Base-by-base conservation (phyloP, 2,888 invertebrate species). In the Lasius platythorax region DNA sequence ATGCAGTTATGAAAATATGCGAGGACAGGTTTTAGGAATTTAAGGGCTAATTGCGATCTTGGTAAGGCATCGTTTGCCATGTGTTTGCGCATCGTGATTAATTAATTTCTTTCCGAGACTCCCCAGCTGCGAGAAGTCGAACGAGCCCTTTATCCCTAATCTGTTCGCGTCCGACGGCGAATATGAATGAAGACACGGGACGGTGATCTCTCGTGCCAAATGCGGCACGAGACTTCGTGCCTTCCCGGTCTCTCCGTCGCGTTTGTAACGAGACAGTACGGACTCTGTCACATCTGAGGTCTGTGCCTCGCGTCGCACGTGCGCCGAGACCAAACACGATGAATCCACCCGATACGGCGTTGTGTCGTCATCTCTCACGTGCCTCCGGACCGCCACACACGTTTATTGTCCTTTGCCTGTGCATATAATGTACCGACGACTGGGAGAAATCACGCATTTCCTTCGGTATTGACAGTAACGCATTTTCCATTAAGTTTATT, bases 171-270 rank as follows among this genome's bases (percentile, higher is more conserved):
- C 53, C 53, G 58, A 82, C 5, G 70, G 43, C 56, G 64, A 63
- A 66, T 84, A 72, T 82, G 63, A 82, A 84, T 83, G 84, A 81
- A 84, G 76, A 78, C 75, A 61, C 64, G 67, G 63, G 46, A 64
- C 37, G 61, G 68, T 75, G 63, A 70, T 81, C 79, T 83, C 87
- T 83, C 87, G 76, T 85, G 87, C 81, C 86, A 78, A 73, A 85
- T 79, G 72, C 9, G 61, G 79, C 73, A 37, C 58, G 75, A 66
- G 50, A 70, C 73, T 53, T 85, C 78, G 50, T 61, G 46, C 64
- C n/a, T 64, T 67, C 46, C n/a, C 76, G 63, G 50, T 83, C 50
- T 83, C 50, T 11, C 50, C n/a, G n/a, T 50, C 28, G 68, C 18
- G 18, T 30, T 61, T 28, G 73, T 61, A 73, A 81, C 73, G 58